Evolutionary conservation across 2,888 invertebrate species (phyloP).

Genomic region (Patella caerulea): DNA sequence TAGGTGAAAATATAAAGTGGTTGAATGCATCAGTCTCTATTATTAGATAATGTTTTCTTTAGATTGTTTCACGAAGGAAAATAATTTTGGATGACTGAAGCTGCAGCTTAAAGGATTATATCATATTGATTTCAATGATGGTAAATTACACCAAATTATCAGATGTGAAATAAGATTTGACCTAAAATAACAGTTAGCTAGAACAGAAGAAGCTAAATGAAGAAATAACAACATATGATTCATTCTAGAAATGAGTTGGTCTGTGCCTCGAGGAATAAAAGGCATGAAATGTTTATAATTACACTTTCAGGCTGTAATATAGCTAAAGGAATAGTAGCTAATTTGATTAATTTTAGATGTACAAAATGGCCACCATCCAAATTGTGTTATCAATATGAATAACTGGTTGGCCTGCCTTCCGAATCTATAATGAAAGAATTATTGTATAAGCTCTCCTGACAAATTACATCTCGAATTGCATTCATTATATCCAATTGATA

Average conservation of each 20-base stretch:
- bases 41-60: too few relatives aligned
- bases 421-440: slow-evolving; percentile 23
- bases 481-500: slow-evolving; percentile 30
- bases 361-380: slow-evolving; percentile 16
- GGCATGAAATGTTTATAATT: slow-evolving; percentile 13
- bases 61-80: not conserved
- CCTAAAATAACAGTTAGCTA: slow-evolving; percentile 13
- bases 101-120: not conserved
- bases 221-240: slow-evolving; percentile 13
- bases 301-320: slow-evolving; percentile 10
- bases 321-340: slow-evolving; percentile 8
- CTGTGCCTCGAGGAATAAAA: slow-evolving; percentile 6
- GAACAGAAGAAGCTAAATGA: slow-evolving; percentile 1
- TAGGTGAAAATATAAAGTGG: too few relatives aligned
- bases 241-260: slow-evolving; percentile 13
- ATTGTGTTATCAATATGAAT: slow-evolving; percentile 26
- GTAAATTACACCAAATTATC: slow-evolving; percentile 11
- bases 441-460: slow-evolving; percentile 20
- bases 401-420: slow-evolving; percentile 17
- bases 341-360: slow-evolving; percentile 13
- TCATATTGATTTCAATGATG: slow-evolving; percentile 13
- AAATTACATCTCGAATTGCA: slow-evolving; percentile 23
- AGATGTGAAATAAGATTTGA: slow-evolving; percentile 10
- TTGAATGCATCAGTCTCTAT: too few relatives aligned
- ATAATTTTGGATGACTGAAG: slow-evolving; percentile 2